Conservation (phyloP, 2,888 invertebrate genomes). For the Hartigia nigra region DNA sequence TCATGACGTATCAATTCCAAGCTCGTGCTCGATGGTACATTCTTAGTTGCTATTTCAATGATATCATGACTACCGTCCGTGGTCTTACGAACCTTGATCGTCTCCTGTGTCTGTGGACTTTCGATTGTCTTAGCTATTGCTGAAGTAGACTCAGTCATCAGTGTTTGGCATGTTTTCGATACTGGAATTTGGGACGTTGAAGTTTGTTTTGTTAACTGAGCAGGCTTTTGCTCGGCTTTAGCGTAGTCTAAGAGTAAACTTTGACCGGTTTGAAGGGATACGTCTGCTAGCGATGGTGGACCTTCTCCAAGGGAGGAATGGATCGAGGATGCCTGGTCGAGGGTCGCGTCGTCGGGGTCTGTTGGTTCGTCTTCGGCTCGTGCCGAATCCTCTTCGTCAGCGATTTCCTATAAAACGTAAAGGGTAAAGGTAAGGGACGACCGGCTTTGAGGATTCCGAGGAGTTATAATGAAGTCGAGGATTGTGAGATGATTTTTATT, state of each 20-base stretch:
- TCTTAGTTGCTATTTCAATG: slow-evolving; percentile 63
- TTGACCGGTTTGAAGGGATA: slow-evolving; percentile 61
- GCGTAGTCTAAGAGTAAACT: slow-evolving; percentile 50
- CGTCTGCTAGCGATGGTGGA: slow-evolving; percentile 57
- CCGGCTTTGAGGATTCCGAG: background rate
- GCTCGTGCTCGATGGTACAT: slow-evolving; percentile 37
- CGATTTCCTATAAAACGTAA: slow-evolving; percentile 42
- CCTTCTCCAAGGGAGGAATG: slow-evolving; percentile 48
- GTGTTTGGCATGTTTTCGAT: slow-evolving; percentile 44
- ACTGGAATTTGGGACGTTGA: slow-evolving; percentile 50
- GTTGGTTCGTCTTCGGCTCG: slow-evolving; percentile 37
- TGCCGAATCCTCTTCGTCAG: slow-evolving; percentile 37
- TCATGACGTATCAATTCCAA: slow-evolving; percentile 28
- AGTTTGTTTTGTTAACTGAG: slow-evolving; percentile 53
- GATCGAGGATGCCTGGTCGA: slow-evolving; percentile 58
- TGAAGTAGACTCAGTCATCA: slow-evolving; percentile 38
- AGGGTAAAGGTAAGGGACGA: slow-evolving; percentile 6
- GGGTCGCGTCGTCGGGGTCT: slow-evolving; percentile 52
- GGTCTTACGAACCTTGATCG: slow-evolving; percentile 58
- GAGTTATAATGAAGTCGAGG: slow-evolving; percentile 4
- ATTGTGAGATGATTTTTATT: slow-evolving; percentile 14
- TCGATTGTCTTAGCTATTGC: slow-evolving; percentile 16
- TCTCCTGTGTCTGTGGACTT: slow-evolving; percentile 48
- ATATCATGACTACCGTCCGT: slow-evolving; percentile 60
- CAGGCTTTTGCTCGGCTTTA: slow-evolving; percentile 42